Evolutionary conservation across 2,888 invertebrate genomes (phyloP), one percentile per base, ranked within the genome.

Genomic region (Drosophila fulvimacula): DNA sequence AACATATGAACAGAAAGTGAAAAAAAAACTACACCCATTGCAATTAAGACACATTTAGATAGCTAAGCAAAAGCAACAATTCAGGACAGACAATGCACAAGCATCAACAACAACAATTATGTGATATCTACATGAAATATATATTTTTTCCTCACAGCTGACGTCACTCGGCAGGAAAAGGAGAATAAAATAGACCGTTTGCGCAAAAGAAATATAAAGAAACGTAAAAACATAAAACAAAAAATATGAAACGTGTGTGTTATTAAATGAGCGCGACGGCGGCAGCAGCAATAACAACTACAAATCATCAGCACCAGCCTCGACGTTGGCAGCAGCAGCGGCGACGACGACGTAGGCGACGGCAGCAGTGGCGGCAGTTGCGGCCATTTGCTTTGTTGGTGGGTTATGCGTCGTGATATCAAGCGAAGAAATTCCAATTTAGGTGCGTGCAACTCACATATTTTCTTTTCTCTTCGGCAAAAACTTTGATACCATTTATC

Each of bases 191-290:
- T 38, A 44, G 44, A 46, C 49, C 66, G 79, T 85, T 82, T 85
- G 69, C 73, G 66, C 72, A 79, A 69, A 53, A 60, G 63, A 61
- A 65, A 61, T 52, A 64, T 56, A 68, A 55, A 70, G 27, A 63
- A 61, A 60, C 49, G 63, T 60, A 59, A 49, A 67, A 63, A 48
- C 48, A 48, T 32, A 48, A 78, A 78, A 76, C 74, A 61, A 77
- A 77, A 79, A 83, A 80, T 77, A 81, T 85, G 82, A 87, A 87
- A 88, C 80, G 88, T 82, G 86, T 86, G 88, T 89, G 87, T 83
- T 86, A 89, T 83, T 80, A 78, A 76, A 80, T 72, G 72, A 81
- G 79, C 67, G 73, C 75, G 73, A 64, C 77, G 66, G 48, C 46
- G 59, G 65, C 56, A 57, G 57, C 61, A 55, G 39, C 52, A 63